Percentiles rank a stretch among this genome's conserved stretches.
phyloP scores from a whole-genome alignment of 2,888 invertebrate genomes.

The Agyllia agylla region DNA sequence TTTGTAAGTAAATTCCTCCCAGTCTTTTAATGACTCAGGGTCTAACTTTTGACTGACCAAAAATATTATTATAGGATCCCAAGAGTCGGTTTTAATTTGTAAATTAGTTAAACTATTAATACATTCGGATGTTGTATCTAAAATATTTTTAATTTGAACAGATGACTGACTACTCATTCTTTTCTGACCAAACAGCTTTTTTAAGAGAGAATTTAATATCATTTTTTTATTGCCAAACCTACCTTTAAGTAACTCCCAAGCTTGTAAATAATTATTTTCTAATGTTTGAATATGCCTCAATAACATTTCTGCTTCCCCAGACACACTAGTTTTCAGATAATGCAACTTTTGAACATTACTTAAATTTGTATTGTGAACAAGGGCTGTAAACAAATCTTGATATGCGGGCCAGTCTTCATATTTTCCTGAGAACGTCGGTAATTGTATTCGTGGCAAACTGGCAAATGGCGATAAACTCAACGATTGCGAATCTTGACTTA shows the following conservation, averaged over 20 bases:
- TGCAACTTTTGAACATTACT: slow-evolving; percentile 64
- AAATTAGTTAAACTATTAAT: slow-evolving; percentile 60
- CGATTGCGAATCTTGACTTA: background rate
- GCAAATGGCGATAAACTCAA: background rate
- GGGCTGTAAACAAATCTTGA: slow-evolving; percentile 59
- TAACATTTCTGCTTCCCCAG: slow-evolving; percentile 59
- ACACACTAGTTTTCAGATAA: slow-evolving; percentile 62
- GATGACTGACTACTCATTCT: background rate
- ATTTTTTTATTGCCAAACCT: slow-evolving; percentile 38
- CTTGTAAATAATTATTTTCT: slow-evolving; percentile 49
- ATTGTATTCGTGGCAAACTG: slow-evolving; percentile 35
- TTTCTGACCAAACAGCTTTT: slow-evolving; percentile 33
- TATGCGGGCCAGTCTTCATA: slow-evolving; percentile 52
- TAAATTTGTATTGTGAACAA: slow-evolving; percentile 56
- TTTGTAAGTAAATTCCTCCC: slow-evolving; percentile 43
- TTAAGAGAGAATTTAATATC: slow-evolving; percentile 24
- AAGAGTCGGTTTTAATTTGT: slow-evolving; percentile 44
- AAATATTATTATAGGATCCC: slow-evolving; percentile 61
- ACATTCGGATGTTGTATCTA: slow-evolving; percentile 46
- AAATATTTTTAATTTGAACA: slow-evolving; percentile 9
- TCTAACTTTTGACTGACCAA: slow-evolving; percentile 57
- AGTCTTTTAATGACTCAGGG: slow-evolving; percentile 54
- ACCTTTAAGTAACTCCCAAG: slow-evolving; percentile 37
- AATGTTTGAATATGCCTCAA: slow-evolving; percentile 51
- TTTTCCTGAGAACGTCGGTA: slow-evolving; percentile 44